Percentiles rank a stretch among this genome's conserved stretches.
phyloP scores from a whole-genome alignment of 2,888 invertebrate species.

The Euplexia lucipara region DNA sequence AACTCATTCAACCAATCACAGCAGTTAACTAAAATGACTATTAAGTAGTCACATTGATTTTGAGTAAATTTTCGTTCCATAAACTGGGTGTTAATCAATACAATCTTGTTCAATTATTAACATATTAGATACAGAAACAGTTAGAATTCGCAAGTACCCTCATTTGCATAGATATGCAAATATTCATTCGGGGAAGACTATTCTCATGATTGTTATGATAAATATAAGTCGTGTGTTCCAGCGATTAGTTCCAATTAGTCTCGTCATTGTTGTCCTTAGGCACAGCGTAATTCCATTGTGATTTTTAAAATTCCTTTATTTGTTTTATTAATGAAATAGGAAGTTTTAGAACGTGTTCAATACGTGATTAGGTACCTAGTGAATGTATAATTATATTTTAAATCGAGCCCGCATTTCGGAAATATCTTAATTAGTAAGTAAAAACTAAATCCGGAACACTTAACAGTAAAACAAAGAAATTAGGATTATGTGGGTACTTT shows the following conservation, averaged over 20 bases:
- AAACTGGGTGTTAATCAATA: not conserved
- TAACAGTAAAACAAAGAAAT: constrained; percentile 19
- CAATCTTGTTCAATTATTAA: not conserved
- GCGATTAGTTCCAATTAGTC: constrained; percentile 70
- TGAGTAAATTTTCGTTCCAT: too few relatives aligned
- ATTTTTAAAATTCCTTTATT: constrained; percentile 36
- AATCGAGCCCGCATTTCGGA: constrained; percentile 37
- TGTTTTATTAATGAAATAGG: constrained; percentile 34
- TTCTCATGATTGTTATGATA: constrained; percentile 59
- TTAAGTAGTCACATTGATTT: too few relatives aligned
- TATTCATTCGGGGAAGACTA: constrained; percentile 38
- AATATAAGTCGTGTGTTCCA: constrained; percentile 61
- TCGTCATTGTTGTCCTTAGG: constrained; percentile 56
- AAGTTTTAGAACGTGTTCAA: constrained; percentile 13
- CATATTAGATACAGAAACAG: constrained; percentile 25
- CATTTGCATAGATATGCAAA: constrained; percentile 58
- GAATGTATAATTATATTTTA: not conserved
- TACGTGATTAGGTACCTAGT: constrained; percentile 2
- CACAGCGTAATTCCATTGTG: constrained; percentile 45
- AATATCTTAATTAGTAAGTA: not conserved
- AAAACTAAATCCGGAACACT: constrained; percentile 21
- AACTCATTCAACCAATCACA: too few relatives aligned
- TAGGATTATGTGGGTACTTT: constrained; percentile 48
- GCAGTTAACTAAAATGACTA: too few relatives aligned
- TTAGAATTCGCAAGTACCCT: constrained; percentile 53